Evolutionary conservation across 2,113 vertebrate genomes (phyloP).

Genomic region (Oophaga pumilio): DNA sequence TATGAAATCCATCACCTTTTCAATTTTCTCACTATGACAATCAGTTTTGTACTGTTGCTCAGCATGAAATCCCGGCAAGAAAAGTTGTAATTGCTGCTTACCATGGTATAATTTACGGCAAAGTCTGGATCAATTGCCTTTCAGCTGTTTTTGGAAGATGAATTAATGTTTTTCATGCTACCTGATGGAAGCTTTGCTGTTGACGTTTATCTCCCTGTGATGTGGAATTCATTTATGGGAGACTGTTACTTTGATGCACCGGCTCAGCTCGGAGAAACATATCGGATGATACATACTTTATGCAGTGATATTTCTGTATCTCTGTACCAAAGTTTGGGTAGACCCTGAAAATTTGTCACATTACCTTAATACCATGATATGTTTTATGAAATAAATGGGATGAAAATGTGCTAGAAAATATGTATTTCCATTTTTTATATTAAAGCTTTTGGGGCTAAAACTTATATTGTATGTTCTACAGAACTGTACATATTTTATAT

Average conservation of each 20-base stretch:
- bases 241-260: background rate
- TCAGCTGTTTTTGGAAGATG: slow-evolving; percentile 11
- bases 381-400: background rate
- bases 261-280: background rate
- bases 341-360: background rate
- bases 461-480: too few relatives aligned
- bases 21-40: background rate
- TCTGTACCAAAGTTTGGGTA: background rate
- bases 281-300: background rate
- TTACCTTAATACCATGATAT: background rate
- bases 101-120: background rate
- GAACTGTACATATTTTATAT: too few relatives aligned
- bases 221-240: background rate
- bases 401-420: background rate
- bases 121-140: slow-evolving; percentile 8
- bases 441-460: too few relatives aligned
- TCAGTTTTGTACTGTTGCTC: background rate
- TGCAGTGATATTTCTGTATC: background rate
- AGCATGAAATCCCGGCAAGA: slow-evolving; percentile 9
- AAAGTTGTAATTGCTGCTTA: background rate
- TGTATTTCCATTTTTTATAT: background rate
- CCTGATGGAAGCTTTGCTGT: background rate
- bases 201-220: slow-evolving; percentile 6
- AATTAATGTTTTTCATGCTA: background rate
- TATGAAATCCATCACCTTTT: background rate